Evolutionary conservation across 2,888 invertebrate species (phyloP), one percentile per base, ranked within the genome.

Genomic region (Pseudococcus longispinus): DNA sequence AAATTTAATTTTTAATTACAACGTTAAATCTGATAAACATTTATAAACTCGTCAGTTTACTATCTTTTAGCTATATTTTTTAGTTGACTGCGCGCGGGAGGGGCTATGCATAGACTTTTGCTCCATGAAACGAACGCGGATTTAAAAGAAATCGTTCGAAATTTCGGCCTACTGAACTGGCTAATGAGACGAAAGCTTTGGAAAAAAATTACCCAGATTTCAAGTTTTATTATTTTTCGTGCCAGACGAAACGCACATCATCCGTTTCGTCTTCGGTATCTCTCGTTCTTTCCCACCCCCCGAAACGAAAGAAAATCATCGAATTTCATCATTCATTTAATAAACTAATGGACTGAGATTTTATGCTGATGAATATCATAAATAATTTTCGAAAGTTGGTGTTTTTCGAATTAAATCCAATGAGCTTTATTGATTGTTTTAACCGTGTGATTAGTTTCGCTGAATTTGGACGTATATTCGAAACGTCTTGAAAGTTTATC

Each of bases 1-100:
- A 80, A 80, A 80, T 80, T 80, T 80, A 80, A 80, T 80, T 80
- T 80, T 80, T 80, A 80, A 80, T 80, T 80, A 80, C 77, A 80
- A 80, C 77, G 29, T 80, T 80, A 80, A 80, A 80, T 80, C 77
- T 80, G 77, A 42, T 80, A 80, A 80, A 80, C 77, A 80, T 80
- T 80, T 42, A 80, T 80, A 80, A 80, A 80, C 77, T 80, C 77
- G 77, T 80, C 77, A 80, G 77, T 80, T 80, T 42, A 42, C 42
- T 80, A 80, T 80, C 77, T 80, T 80, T 80, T 42, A 20, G 77
- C 77, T 37, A 80, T 80, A 80, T 80, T 80, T 80, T 42, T 80
- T 42, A 42, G 42, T 29, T 32, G 4, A 9, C 9, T 37, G 37
- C n/a, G 37, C 55, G 32, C 65, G 13, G 6, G 11, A 15, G 29